Conservation (phyloP, 2,888 invertebrate species). For the Didymodactylos carnosus region DNA sequence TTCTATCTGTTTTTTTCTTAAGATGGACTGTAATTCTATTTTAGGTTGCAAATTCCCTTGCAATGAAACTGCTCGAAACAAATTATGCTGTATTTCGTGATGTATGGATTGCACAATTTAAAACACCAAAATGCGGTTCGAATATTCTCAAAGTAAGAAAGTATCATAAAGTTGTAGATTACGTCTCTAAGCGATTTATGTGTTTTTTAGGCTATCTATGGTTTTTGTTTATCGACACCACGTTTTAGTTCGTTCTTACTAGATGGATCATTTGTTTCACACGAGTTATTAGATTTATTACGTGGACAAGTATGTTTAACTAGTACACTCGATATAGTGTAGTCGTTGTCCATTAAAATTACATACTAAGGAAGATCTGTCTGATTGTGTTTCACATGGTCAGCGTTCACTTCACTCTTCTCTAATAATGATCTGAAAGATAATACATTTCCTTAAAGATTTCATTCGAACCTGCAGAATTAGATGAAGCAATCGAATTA, state of each 20-base stretch:
- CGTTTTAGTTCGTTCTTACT: background rate
- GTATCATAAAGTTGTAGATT: background rate
- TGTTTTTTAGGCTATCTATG: background rate
- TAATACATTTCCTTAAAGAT: too few relatives aligned
- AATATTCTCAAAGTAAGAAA: background rate
- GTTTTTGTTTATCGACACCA: background rate
- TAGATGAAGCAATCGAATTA: constrained; percentile 10
- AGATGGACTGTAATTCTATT: background rate
- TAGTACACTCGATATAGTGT: too few relatives aligned
- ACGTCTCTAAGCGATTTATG: background rate
- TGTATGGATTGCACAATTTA: background rate
- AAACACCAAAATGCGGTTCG: background rate
- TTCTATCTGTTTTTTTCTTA: background rate
- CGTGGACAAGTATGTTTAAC: background rate
- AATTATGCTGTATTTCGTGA: background rate
- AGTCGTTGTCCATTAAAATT: too few relatives aligned
- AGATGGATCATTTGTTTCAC: background rate
- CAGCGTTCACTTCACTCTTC: too few relatives aligned
- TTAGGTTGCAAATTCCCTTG: background rate
- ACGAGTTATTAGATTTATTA: background rate
- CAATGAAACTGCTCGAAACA: background rate
- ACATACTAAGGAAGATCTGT: too few relatives aligned
- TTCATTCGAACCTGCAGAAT: background rate
- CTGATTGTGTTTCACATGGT: too few relatives aligned
- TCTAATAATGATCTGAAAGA: too few relatives aligned